phyloP scores from a whole-genome alignment of 2,797 vertebrate genomes.

The Acanthis flammea region DNA sequence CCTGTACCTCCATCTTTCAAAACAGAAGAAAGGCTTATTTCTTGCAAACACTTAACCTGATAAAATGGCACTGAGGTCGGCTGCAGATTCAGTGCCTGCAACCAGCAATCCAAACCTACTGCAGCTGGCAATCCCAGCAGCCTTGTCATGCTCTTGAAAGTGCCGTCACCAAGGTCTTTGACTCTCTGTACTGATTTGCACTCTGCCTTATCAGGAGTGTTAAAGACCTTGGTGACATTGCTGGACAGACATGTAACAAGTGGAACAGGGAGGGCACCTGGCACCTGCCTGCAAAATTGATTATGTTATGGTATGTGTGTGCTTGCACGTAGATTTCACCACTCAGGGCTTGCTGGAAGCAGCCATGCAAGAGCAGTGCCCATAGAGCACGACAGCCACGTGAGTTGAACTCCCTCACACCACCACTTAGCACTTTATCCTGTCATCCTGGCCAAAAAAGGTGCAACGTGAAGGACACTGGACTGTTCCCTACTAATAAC shows the following conservation, averaged over 20 bases:
- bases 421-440: neutral
- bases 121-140: neutral
- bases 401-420: neutral
- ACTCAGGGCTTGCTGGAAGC: neutral
- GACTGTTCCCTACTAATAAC: neutral
- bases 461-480: neutral
- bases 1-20: neutral
- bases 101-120: neutral
- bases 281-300: neutral
- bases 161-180: neutral
- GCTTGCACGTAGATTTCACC: neutral
- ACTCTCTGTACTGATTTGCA: neutral
- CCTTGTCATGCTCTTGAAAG: neutral
- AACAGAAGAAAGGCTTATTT: neutral
- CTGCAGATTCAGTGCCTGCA: neutral
- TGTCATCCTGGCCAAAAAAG: neutral
- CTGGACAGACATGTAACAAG: neutral
- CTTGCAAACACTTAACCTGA: neutral
- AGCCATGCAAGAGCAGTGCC: neutral
- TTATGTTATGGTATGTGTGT: neutral
- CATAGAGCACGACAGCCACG: rapidly evolving
- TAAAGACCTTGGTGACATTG: neutral
- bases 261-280: neutral
- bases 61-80: neutral
- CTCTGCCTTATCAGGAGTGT: neutral